Conservation (phyloP, 2,113 vertebrate species). For the Anser brachyrhynchus region DNA sequence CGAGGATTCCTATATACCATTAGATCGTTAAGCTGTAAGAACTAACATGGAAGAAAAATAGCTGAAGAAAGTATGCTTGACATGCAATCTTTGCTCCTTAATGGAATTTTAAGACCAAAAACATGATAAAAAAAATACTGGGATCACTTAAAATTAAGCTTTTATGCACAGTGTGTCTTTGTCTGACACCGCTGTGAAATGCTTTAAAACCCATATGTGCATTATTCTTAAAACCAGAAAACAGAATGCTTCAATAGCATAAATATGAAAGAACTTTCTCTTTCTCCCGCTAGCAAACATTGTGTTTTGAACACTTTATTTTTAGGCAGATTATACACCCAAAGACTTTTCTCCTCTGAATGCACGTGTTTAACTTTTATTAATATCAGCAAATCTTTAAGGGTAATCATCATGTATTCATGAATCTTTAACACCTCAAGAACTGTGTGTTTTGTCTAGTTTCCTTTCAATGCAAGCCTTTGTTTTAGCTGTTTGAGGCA, state of each 20-base stretch:
- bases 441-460: neutral
- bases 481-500: neutral
- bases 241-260: neutral
- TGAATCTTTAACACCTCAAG: neutral
- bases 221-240: neutral
- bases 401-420: neutral
- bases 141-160: neutral
- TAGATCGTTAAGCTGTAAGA: neutral
- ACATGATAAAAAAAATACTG: neutral
- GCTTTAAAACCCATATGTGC: neutral
- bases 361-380: neutral
- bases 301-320: neutral
- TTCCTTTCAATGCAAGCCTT: neutral
- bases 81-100: neutral
- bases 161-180: neutral
- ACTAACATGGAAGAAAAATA: neutral
- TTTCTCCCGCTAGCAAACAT: neutral
- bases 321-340: neutral
- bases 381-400: neutral
- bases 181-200: neutral
- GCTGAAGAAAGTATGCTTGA: neutral
- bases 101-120: neutral
- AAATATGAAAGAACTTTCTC: neutral
- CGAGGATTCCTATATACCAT: rapidly evolving
- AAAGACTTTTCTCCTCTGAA: neutral